phyloP scores from a whole-genome alignment of 2,797 vertebrate species.

The Rhodeus uyekii region DNA sequence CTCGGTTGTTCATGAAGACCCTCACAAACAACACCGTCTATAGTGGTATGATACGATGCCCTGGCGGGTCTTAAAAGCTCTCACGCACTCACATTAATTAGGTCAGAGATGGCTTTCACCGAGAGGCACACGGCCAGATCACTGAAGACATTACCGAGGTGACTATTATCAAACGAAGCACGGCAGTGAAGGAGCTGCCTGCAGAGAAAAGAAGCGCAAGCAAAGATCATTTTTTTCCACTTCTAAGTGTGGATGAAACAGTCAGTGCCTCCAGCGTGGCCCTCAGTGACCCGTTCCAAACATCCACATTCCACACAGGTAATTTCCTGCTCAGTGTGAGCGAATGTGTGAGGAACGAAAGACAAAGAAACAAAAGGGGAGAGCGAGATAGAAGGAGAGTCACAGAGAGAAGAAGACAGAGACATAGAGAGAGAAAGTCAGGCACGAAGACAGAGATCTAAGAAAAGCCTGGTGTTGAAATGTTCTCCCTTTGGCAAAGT shows the following conservation, averaged over 20 bases:
- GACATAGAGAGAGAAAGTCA: constrained; percentile 28
- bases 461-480: constrained; percentile 39
- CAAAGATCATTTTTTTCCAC: not conserved
- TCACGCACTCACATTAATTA: constrained; percentile 33
- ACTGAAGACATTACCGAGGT: constrained; percentile 20
- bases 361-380: constrained; percentile 46
- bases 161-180: constrained; percentile 66
- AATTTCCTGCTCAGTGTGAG: constrained; percentile 47
- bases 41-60: constrained; percentile 16
- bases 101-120: constrained; percentile 30
- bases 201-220: constrained; percentile 2
- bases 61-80: constrained; percentile 13
- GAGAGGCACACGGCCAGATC: constrained; percentile 13
- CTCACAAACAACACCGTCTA: constrained; percentile 21
- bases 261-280: constrained; percentile 43
- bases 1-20: not conserved
- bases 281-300: constrained; percentile 40
- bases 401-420: constrained; percentile 8
- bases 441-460: constrained; percentile 26
- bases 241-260: constrained; percentile 44
- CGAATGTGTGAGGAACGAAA: constrained; percentile 16
- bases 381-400: not conserved
- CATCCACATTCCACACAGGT: constrained; percentile 44
- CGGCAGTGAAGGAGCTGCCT: constrained; percentile 49
- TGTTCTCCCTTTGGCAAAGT: constrained; percentile 42